A percentile compares a stretch with the other conserved stretches of the same genome.
Evolutionary conservation across 2,113 vertebrate genomes (phyloP).

Genomic region (Poecile atricapillus): DNA sequence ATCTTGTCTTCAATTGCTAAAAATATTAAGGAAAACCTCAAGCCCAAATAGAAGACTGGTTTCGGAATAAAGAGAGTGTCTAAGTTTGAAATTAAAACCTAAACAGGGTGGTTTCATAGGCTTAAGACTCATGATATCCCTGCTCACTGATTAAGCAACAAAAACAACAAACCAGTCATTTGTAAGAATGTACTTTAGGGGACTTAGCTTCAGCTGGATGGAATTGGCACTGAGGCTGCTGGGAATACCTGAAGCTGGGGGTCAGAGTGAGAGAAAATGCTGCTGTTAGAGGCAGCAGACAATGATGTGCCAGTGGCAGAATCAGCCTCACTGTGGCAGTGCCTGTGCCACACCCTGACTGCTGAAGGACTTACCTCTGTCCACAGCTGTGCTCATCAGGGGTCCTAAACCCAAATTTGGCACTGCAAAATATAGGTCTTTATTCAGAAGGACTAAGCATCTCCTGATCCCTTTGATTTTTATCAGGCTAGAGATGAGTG

Average conservation of each 20-base stretch:
- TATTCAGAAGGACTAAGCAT: neutral
- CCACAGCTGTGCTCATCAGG: neutral
- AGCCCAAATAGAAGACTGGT: neutral
- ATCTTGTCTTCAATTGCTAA: neutral
- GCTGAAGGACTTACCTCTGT: neutral
- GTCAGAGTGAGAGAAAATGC: neutral
- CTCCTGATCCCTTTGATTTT: neutral
- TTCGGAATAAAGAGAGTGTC: neutral
- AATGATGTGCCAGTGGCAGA: neutral
- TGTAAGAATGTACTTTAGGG: neutral
- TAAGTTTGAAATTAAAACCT: neutral
- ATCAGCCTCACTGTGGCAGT: neutral
- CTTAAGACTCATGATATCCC: neutral
- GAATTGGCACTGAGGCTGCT: fast-evolving
- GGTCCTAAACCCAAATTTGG: neutral
- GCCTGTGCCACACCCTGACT: neutral
- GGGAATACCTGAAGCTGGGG: neutral
- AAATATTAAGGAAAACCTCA: neutral
- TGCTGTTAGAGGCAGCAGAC: neutral
- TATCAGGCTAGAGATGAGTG: neutral
- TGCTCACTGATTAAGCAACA: neutral
- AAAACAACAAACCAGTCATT: neutral
- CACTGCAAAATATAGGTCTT: neutral
- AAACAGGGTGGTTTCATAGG: neutral
- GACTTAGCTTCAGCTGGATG: neutral